A percentile compares a stretch with the other conserved stretches of the same genome.
Conservation (phyloP, 1,140 invertebrate species). For the Brachionus manjavacas region DNA sequence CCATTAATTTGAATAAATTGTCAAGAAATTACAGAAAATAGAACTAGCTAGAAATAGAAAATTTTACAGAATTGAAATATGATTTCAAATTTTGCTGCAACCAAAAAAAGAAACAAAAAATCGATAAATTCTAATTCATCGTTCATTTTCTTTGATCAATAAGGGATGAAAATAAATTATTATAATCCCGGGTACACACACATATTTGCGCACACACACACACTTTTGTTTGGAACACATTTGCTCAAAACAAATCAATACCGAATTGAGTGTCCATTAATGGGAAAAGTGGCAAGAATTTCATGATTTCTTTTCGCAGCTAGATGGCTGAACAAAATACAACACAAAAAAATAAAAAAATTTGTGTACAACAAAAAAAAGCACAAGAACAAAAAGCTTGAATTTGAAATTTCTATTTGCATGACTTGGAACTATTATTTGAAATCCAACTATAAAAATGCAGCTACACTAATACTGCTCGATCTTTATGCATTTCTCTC, state of each 20-base stretch:
- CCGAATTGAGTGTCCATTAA: constrained; percentile 20
- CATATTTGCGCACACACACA: neutral
- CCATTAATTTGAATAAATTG: neutral
- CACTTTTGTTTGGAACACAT: neutral
- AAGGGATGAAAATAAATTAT: constrained; percentile 38
- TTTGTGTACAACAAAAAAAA: neutral
- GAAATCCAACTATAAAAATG: constrained; percentile 15
- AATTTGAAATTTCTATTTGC: constrained; percentile 23
- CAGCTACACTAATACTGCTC: constrained; percentile 16
- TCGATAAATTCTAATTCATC: constrained; percentile 26
- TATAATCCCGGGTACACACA: constrained; percentile 1
- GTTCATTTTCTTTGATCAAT: constrained; percentile 35
- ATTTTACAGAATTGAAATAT: neutral
- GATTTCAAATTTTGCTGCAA: neutral
- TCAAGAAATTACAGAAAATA: constrained; percentile 25
- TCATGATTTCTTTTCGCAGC: neutral
- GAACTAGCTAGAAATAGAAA: neutral
- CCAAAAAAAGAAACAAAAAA: constrained; percentile 18
- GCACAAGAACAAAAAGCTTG: constrained; percentile 24
- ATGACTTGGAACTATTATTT: constrained; percentile 38
- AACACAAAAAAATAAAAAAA: too few species aligned
- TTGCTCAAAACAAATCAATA: constrained; percentile 2
- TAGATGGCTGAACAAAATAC: neutral
- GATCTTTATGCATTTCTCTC: neutral
- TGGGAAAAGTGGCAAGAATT: neutral